Percentiles rank a stretch among this genome's conserved stretches.
Evolutionary conservation across 2,113 vertebrate species (phyloP).

Genomic region (Stegastes partitus): DNA sequence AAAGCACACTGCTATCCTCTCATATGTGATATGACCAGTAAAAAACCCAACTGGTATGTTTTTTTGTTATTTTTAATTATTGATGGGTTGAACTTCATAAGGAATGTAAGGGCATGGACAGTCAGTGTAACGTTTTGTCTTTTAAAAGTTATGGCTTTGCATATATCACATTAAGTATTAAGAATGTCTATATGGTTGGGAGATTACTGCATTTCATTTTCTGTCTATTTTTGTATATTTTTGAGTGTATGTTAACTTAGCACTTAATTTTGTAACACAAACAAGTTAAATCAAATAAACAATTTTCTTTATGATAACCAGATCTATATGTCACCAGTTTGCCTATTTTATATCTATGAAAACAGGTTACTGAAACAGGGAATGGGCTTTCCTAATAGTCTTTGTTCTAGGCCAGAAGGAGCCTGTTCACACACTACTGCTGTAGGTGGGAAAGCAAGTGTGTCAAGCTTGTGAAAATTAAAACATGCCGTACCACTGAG

Average conservation of each 20-base stretch:
- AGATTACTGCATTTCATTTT: not conserved
- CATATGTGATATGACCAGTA: conserved; percentile 12
- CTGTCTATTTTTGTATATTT: conserved; percentile 25
- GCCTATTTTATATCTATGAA: too few species aligned
- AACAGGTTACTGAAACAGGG: too few species aligned
- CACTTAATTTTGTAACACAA: conserved; percentile 37
- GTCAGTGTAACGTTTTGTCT: not conserved
- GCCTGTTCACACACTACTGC: too few species aligned
- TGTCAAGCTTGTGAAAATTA: too few species aligned
- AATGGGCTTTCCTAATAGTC: too few species aligned
- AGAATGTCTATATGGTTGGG: not conserved
- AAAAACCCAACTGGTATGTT: not conserved
- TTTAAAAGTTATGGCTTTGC: conserved; percentile 2
- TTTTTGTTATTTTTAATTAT: not conserved
- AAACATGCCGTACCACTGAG: too few species aligned
- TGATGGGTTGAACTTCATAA: not conserved
- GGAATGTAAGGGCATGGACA: not conserved
- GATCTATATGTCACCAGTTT: too few species aligned
- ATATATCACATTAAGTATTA: conserved; percentile 45
- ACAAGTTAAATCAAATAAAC: conserved; percentile 34
- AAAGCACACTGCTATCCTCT: conserved; percentile 21
- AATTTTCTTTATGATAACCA: conserved; percentile 12
- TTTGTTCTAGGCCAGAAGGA: too few species aligned
- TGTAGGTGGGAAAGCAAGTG: too few species aligned
- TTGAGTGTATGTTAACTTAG: conserved; percentile 12